Percentiles rank a stretch among this genome's conserved stretches.
Evolutionary conservation across 2,888 invertebrate genomes (phyloP).

Genomic region (Sphecodes monilicornis): DNA sequence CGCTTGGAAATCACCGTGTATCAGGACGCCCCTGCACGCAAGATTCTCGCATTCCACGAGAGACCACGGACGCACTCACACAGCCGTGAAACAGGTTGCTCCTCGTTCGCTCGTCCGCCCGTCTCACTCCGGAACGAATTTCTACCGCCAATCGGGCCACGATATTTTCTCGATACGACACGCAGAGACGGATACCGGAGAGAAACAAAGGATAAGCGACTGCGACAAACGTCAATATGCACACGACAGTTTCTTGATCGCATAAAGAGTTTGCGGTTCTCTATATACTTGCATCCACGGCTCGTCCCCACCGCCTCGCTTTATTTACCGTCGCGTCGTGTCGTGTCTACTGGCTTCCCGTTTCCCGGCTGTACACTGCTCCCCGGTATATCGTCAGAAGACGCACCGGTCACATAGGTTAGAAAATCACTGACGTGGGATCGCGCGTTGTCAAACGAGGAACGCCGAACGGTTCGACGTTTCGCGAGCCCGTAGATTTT

Average conservation of each 20-base stretch:
- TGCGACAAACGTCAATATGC: constrained; percentile 43
- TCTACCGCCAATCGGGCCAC: constrained; percentile 43
- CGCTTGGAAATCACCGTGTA: constrained; percentile 57
- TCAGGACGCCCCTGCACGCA: constrained; percentile 61
- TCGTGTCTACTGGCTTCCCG: constrained; percentile 6
- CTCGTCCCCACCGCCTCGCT: constrained; percentile 3
- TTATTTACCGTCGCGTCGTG: constrained; percentile 20
- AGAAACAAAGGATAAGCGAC: constrained; percentile 45
- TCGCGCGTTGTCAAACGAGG: constrained; percentile 9
- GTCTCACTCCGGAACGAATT: constrained; percentile 43
- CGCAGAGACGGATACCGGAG: constrained; percentile 13
- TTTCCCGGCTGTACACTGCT: constrained; percentile 4
- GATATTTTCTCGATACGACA: constrained; percentile 20
- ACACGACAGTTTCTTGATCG: constrained; percentile 30
- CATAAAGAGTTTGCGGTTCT: constrained; percentile 41
- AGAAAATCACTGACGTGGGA: constrained; percentile 38
- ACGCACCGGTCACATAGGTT: constrained; percentile 47
- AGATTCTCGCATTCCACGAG: constrained; percentile 71
- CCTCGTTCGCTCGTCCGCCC: constrained; percentile 32
- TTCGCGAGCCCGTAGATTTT: constrained; percentile 22
- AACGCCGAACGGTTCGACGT: constrained; percentile 18
- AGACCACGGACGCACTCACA: constrained; percentile 43
- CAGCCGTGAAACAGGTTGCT: constrained; percentile 60
- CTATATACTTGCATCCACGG: background rate
- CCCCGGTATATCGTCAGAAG: background rate